Percentiles rank a stretch among this genome's conserved stretches.
Evolutionary conservation across 2,113 vertebrate genomes (phyloP).

Genomic region (Python bivittatus): DNA sequence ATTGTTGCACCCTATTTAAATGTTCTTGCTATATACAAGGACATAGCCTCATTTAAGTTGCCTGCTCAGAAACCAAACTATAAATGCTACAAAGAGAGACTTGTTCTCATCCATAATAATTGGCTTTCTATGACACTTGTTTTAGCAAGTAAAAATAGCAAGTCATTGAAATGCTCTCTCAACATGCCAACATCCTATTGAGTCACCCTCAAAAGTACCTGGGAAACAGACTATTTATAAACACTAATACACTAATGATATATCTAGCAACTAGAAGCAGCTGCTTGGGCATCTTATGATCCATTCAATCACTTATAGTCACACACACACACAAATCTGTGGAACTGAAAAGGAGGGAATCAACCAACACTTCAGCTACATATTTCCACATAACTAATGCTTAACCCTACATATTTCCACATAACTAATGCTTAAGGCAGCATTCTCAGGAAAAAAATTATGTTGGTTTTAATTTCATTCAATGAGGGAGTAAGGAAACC

Average conservation of each 20-base stretch:
- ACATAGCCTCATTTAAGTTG: neutral
- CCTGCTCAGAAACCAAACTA: neutral
- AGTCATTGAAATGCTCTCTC: neutral
- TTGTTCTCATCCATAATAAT: neutral
- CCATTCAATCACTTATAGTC: no score
- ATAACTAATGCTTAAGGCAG: neutral
- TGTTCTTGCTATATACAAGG: neutral
- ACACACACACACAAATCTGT: neutral
- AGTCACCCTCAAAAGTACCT: neutral
- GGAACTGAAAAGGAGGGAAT: neutral
- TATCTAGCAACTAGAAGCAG: neutral
- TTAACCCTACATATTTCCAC: no score
- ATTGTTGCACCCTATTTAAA: neutral
- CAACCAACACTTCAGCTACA: neutral
- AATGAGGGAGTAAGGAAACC: no score
- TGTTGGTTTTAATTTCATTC: conserved; percentile 3
- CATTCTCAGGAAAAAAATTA: neutral
- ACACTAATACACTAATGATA: neutral
- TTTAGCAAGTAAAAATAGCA: neutral
- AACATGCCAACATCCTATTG: neutral
- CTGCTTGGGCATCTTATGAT: neutral
- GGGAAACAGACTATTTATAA: neutral
- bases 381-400: neutral
- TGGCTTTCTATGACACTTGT: neutral
- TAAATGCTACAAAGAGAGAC: neutral